Evolutionary conservation across 2,797 vertebrate genomes (phyloP), one percentile per base, ranked within the genome.

Genomic region (Rhinogobio ventralis): DNA sequence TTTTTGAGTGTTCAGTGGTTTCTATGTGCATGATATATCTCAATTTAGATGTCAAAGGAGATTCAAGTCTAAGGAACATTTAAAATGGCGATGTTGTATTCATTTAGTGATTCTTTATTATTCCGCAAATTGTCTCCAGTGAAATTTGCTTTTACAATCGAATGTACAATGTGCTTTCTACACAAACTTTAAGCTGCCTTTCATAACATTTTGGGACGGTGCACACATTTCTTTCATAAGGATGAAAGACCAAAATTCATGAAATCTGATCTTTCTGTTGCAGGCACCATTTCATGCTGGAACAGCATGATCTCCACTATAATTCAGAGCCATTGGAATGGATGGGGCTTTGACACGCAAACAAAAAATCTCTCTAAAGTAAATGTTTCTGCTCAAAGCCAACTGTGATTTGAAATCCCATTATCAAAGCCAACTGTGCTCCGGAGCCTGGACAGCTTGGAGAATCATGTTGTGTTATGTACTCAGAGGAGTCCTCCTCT

Each of bases 171-270:
- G 77, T 67, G 39, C 73, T 79, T 79, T 36, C 62, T 85, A 51
- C 75, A 10, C 62, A 80, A 87, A 82, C 74, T 90, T 88, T 72
- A 76, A 85, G 76, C 75, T 74, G 57, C 45, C 87, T 20, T 88
- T 90, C 90, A 90, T 86, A 90, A 90, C 86, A 88, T 90, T 86
- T 86, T 77, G 82, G 90, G 86, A 90, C 83, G 51, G 76, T 69
- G 83, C 94, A 94, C 95, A 95, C 92, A 91, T 94, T 95, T 95
- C 90, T 96, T 95, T 93, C 94, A 95, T 95, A 94, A 96, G 92
- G 95, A 96, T 96, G 94, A 96, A 95, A 95, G 95, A 85, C 60
- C 79, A 53, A 91, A 75, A 82, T 91, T 93, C 89, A 91, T 93
- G 95, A 95, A 95, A 96, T 92, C 87, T 85, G 94, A 96, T 95